Base-by-base conservation (phyloP, 1,140 invertebrate species). In the Sesamia nonagrioides region DNA sequence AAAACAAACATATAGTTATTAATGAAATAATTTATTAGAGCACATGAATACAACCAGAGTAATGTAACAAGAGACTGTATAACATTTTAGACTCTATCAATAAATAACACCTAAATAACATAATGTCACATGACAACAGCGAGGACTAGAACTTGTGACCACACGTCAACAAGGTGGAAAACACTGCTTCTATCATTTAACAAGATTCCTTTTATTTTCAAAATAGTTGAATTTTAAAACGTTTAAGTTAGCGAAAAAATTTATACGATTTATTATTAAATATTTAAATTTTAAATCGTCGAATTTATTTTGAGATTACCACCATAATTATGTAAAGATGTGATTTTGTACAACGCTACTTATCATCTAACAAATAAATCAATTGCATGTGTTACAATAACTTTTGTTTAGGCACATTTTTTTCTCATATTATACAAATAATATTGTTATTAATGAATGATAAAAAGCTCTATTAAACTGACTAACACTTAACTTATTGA, bases 11-110 rank as follows among this genome's bases (percentile, higher is more conserved):
- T 33, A 35, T 54, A 35, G 42, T 77, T 82, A 78, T 73, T 82
- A 80, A 81, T 75, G 84, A 89, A 89, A 89, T 89, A 87, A 82
- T 91, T 90, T 87, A 90, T 88, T 91, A 84, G 82, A 87, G 80
- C 85, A 88, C 85, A 89, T 88, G 86, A 82, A 87, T 84, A 91
- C 84, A 87, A 88, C 85, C 86, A 82, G 85, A 85, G 68, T 83
- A 83, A 84, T 77, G 45, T 88, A 91, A 90, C 88, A 89, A 85
- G 84, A 84, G 81, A 77, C 63, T 82, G 61, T 88, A 85, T 82
- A 91, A 88, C 84, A 86, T 83, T 86, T 84, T 88, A 89, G 81
- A 88, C 79, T 88, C 66, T 84, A 82, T 83, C 52, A 82, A 86
- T 83, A 83, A 80, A 85, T 81, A 91, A 90, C 86, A 87, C 79